Percentiles rank a stretch among this genome's conserved stretches.
phyloP scores from a whole-genome alignment of 2,797 vertebrate genomes.

The Sebastes jordani region DNA sequence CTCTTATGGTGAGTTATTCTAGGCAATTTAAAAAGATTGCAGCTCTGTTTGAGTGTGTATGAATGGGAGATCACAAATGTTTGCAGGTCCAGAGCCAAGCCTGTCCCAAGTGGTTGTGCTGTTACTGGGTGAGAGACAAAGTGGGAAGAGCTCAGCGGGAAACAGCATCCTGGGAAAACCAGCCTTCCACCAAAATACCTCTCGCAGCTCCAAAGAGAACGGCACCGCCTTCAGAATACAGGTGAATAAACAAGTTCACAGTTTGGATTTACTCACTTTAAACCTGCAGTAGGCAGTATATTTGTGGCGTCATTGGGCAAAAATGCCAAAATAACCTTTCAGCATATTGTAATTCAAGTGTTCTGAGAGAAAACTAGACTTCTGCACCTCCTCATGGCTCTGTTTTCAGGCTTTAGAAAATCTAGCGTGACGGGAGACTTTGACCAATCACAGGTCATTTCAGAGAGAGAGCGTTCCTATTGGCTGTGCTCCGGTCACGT shows the following conservation, averaged over 20 bases:
- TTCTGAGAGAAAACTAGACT: too few relatives aligned
- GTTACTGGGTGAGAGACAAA: conserved; percentile 52
- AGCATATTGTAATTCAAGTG: too few relatives aligned
- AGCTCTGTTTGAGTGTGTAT: background rate
- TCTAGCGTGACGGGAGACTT: too few relatives aligned
- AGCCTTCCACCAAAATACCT: conserved; percentile 28
- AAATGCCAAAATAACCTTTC: too few relatives aligned
- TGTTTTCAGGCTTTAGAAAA: too few relatives aligned
- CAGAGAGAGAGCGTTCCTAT: too few relatives aligned
- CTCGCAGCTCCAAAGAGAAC: conserved; percentile 12
- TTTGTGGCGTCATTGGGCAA: too few relatives aligned
- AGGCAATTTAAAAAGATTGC: background rate
- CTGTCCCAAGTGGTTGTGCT: conserved; percentile 13
- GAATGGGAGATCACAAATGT: background rate
- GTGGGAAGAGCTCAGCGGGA: conserved; percentile 64
- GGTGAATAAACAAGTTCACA: background rate
- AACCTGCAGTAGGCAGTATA: too few relatives aligned
- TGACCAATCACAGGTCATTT: too few relatives aligned
- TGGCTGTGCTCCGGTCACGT: too few relatives aligned
- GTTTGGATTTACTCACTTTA: background rate
- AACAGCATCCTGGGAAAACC: conserved; percentile 45
- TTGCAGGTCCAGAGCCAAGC: background rate
- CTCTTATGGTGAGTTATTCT: conserved; percentile 15
- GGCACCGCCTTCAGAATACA: conserved; percentile 4
- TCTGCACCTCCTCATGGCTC: too few relatives aligned